Evolutionary conservation across 2,888 invertebrate species (phyloP).

Genomic region (Brachynemurus nebulosus): DNA sequence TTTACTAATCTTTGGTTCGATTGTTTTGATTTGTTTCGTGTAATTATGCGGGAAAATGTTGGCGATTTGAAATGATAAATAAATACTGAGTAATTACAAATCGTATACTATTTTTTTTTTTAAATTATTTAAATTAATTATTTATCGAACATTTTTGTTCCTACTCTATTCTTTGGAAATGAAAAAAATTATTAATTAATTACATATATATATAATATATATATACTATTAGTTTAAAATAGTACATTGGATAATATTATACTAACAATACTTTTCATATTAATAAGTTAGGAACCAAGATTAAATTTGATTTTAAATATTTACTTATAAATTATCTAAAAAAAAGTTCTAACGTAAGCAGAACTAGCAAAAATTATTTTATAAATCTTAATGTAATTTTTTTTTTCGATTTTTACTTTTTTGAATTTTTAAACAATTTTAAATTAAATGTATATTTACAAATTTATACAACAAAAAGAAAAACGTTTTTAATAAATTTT

Average conservation of each 20-base stretch:
- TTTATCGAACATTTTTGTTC: conserved; percentile 1
- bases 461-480: too few species aligned
- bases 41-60: too few species aligned
- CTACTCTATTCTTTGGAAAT: conserved; percentile 1
- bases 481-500: background rate
- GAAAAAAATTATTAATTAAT: conserved; percentile 1
- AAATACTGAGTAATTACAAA: too few species aligned
- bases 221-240: background rate
- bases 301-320: conserved; percentile 3
- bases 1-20: too few species aligned
- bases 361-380: too few species aligned
- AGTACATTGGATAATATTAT: background rate
- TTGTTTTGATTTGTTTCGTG: too few species aligned
- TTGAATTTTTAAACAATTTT: background rate
- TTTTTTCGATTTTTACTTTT: background rate
- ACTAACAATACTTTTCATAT: conserved; percentile 17
- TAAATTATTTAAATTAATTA: background rate
- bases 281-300: conserved; percentile 33
- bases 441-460: too few species aligned
- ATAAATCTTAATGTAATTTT: background rate
- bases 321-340: background rate
- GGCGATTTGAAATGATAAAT: too few species aligned
- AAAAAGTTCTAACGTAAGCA: too few species aligned
- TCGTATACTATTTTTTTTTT: background rate
- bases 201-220: background rate